Evolutionary conservation across 92 coral and sea anemone species (phyloP), one percentile per base, ranked within the genome.

Genomic region (Montipora capitata): DNA sequence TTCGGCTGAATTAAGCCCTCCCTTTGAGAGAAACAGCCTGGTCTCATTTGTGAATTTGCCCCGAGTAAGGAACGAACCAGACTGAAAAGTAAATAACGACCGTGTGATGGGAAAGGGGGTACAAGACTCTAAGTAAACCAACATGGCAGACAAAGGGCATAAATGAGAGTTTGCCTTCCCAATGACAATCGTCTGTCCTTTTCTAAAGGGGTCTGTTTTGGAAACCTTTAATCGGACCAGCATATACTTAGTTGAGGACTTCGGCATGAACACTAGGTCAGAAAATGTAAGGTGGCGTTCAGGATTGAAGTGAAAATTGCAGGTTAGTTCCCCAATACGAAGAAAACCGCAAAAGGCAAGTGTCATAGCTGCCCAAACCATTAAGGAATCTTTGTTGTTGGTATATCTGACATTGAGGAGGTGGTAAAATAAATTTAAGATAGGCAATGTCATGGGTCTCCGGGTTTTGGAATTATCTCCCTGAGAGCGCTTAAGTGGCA

Each of bases 281-380:
- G 49, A 40, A 9, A 42, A 44, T 20, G 20, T 80, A 54, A 79
- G 91, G 65, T 78, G 69, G 13, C 70, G 15, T 45, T 45, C 56
- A 52, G 39, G 62, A 81, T 79, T 58, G 45, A 79, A 79, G 41
- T 20, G 65, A 35, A 59, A 81, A 38, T 80, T 45, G 74, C 87
- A 81, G 41, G 91, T 87, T 11, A 86, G 17, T 59, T 68, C 81
- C 20, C 72, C 77, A 11, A 80, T n/a, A 20, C 86, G 78, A 38
- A 81, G 49, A 66, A 79, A 86, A 9, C 87, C 86, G 59, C 78
- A 86, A 61, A 86, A 86, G 68, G 90, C 91, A 48, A 87, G 78
- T 39, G 91, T 54, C 80, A 87, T 79, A 18, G 92, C 92, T 39
- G 92, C 92, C 92, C 92, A 89, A 41, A 89, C 16, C 92, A 84